A percentile compares a stretch with the other conserved stretches of the same genome.
Conservation (phyloP, 2,888 invertebrate species). For the Acanthosepion lycidas region DNA sequence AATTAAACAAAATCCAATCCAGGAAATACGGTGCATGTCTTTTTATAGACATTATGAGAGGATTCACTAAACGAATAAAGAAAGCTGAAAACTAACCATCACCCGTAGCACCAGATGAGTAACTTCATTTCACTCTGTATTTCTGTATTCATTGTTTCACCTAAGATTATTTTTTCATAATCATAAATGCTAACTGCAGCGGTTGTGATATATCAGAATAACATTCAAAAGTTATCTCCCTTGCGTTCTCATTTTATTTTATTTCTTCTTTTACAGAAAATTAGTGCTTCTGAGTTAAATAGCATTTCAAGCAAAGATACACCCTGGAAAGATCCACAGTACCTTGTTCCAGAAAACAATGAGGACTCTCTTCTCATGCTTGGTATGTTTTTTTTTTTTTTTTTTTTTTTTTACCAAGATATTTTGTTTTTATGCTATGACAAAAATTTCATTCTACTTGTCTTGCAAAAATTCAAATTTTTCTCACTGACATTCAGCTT, state of each 20-base stretch:
- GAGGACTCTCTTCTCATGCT: conserved; percentile 65
- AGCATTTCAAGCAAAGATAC: conserved; percentile 40
- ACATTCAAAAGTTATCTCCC: neutral
- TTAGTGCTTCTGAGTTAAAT: conserved; percentile 2
- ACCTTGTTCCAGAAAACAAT: conserved; percentile 61
- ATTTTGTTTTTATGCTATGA: neutral
- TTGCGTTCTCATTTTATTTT: neutral
- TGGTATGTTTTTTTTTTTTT: conserved; percentile 54
- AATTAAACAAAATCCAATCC: too few species aligned
- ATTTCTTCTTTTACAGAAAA: neutral
- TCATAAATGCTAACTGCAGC: too few species aligned
- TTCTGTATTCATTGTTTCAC: neutral
- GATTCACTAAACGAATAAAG: too few species aligned
- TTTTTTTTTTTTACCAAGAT: neutral
- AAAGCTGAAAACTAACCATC: too few species aligned
- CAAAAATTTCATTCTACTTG: too few species aligned
- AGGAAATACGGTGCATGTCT: too few species aligned
- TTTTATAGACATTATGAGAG: too few species aligned
- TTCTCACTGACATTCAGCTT: too few species aligned
- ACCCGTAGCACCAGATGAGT: too few species aligned
- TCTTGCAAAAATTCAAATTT: too few species aligned
- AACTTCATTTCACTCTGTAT: neutral
- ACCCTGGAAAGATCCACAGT: conserved; percentile 64
- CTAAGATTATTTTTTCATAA: too few species aligned
- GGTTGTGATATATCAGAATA: too few species aligned